phyloP scores from a whole-genome alignment of 2,888 invertebrate species.

The Antheraea yamamai region DNA sequence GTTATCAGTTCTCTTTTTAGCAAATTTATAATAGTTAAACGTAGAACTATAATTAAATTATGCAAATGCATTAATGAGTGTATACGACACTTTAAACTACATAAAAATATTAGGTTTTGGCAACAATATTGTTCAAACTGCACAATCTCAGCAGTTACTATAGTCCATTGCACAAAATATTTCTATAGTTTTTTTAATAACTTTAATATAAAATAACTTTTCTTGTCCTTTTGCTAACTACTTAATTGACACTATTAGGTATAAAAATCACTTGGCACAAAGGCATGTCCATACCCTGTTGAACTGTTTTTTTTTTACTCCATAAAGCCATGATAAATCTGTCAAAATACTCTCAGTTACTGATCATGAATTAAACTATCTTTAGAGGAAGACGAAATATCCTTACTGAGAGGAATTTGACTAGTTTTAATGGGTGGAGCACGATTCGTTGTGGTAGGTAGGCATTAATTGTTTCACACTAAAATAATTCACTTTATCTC shows the following conservation, averaged over 20 bases:
- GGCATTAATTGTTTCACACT: slow-evolving; percentile 47
- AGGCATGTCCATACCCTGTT: slow-evolving; percentile 82
- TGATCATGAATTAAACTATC: slow-evolving; percentile 38
- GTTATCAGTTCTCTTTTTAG: slow-evolving; percentile 56
- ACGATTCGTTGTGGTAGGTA: slow-evolving; percentile 46
- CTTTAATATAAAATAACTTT: slow-evolving; percentile 70
- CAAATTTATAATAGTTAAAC: slow-evolving; percentile 60
- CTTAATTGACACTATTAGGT: slow-evolving; percentile 78
- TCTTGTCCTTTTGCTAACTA: slow-evolving; percentile 70
- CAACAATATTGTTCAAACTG: slow-evolving; percentile 59
- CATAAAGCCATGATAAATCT: slow-evolving; percentile 64
- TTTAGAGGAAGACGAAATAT: slow-evolving; percentile 68
- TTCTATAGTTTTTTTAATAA: slow-evolving; percentile 63
- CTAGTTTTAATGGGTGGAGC: slow-evolving; percentile 73
- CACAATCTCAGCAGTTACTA: slow-evolving; percentile 52
- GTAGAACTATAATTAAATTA: slow-evolving; percentile 74
- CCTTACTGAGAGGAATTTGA: slow-evolving; percentile 75
- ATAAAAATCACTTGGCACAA: slow-evolving; percentile 81
- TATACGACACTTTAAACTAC: slow-evolving; percentile 47
- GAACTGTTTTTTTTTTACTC: slow-evolving; percentile 42
- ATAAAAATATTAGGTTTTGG: slow-evolving; percentile 60
- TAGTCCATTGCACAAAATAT: slow-evolving; percentile 75
- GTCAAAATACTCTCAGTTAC: slow-evolving; percentile 76
- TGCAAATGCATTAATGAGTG: slow-evolving; percentile 75
- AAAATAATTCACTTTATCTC: slow-evolving; percentile 47